Conservation (phyloP, 2,797 vertebrate species). For the Clarias laeviceps region DNA sequence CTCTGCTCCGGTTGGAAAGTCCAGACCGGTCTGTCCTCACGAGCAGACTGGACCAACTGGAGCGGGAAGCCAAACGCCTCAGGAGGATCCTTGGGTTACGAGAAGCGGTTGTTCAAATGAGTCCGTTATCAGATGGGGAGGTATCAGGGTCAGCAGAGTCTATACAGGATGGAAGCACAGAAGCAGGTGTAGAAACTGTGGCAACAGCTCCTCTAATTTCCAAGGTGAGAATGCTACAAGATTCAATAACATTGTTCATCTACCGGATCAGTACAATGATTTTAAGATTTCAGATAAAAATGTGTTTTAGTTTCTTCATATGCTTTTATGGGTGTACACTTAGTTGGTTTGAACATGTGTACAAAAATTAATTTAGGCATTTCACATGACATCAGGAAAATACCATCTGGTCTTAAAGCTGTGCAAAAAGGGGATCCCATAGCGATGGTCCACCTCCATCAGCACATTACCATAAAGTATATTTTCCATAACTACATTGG, state of each 20-base stretch:
- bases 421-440: background rate
- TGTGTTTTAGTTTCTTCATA: background rate
- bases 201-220: conserved; percentile 14
- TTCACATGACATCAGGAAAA: background rate
- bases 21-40: conserved; percentile 53
- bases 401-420: background rate
- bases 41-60: conserved; percentile 64
- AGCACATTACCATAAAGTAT: background rate
- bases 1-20: conserved; percentile 44
- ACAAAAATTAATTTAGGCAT: background rate
- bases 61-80: conserved; percentile 67
- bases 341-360: background rate
- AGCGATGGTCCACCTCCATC: background rate
- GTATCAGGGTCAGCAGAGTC: background rate
- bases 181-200: conserved; percentile 10
- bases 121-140: conserved; percentile 19
- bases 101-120: conserved; percentile 43
- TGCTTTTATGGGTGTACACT: background rate
- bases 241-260: background rate
- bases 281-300: background rate
- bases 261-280: background rate
- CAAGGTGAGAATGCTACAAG: conserved; percentile 33
- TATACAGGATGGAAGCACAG: background rate
- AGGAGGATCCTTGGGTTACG: conserved; percentile 61
- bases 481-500: background rate